Base-by-base conservation (phyloP, 2,797 vertebrate species). In the Hydrolagus colliei region DNA sequence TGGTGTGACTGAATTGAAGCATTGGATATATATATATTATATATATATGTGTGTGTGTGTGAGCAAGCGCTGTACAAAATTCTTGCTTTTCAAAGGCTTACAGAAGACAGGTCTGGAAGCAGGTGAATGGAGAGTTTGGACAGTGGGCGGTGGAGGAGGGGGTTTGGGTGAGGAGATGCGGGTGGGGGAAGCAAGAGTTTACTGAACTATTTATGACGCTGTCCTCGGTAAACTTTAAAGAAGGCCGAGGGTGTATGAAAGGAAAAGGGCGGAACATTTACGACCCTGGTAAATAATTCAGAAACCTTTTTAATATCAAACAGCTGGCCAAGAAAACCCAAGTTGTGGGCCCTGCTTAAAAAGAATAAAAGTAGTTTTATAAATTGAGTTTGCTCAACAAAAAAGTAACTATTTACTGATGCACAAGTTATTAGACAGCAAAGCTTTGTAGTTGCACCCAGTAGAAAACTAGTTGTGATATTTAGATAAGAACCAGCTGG, bases 341-440 rank as follows among this genome's bases (percentile, higher is more conserved):
- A 82, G 32, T 84, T 84, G 79, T 35, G 32, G 32, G 35, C 32
- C 65, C 65, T 84, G 65, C 9, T 84, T 52, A 52, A 41, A 84
- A 71, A 71, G 8, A 68, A 52, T 84, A 67, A 82, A 82, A 52
- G 78, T 27, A 35, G 79, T 71, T 71, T 84, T 67, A 71, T 67
- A 84, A 84, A 84, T n/a, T 71, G 67, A 52, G 79, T 84, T 68
- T 84, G 65, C 68, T 63, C 79, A 84, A 84, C 79, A 84, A 84
- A 68, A 82, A n/a, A 63, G 16, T 84, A 84, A 68, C 35, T 71
- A 71, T 84, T 84, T 71, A 84, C 67, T 84, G 41, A 67, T 71
- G 79, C 71, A 84, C 10, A 84, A 18, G 32, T 52, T 71, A 35
- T 68, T 52, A 84, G 79, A 84, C 27, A 84, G 5, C 16, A 68